Base-by-base conservation (phyloP, 2,888 invertebrate genomes). In the Antheraea yamamai region DNA sequence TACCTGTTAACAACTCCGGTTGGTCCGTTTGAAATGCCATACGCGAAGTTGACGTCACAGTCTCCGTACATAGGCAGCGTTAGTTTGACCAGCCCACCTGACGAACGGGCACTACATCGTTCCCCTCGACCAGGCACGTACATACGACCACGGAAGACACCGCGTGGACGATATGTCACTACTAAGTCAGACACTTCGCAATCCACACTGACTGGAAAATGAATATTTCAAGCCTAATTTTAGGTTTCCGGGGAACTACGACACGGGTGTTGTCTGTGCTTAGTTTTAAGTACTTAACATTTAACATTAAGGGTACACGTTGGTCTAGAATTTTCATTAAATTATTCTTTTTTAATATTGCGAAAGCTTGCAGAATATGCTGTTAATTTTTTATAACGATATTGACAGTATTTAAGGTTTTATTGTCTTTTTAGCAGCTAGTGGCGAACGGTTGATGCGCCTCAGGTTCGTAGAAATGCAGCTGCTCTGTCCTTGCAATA, bases 51-150 rank as follows among this genome's bases (percentile, higher is more conserved):
- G 76, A 96, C 95, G 76, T 96, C 96, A 79, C 96, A 96, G 73
- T 95, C 94, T 0, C 94, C 93, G 4, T 95, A 88, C 75, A 97
- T 87, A 0, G 96, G 96, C 77, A 97, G 91, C 66, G 95, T 86
- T 12, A 97, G 92, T 0, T 90, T 91, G 4, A 97, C 95, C 8
- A 90, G 81, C 0, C 84, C 84, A 0, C 85, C 83, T 1, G 76
- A 95, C 91, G 87, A 95, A 52, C 89, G 93, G 18, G 96, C 96
- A 79, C 96, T 96, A 88, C 98, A 98, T 12, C 94, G 90, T 81
- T 97, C 97, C 0, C 97, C 97, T 84, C 96, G 96, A 20, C 97
- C 98, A 80, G 96, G 97, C 76, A 97, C 97, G 87, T 98, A 98
- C 79, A 98, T 94, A 75, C 97, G 96, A 0, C 98, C 98, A 20